These are phyloP conservation scores for Plestiodon gilberti DNA, from an alignment of 2,113 vertebrate species.

Conservation along the genomic window DNA sequence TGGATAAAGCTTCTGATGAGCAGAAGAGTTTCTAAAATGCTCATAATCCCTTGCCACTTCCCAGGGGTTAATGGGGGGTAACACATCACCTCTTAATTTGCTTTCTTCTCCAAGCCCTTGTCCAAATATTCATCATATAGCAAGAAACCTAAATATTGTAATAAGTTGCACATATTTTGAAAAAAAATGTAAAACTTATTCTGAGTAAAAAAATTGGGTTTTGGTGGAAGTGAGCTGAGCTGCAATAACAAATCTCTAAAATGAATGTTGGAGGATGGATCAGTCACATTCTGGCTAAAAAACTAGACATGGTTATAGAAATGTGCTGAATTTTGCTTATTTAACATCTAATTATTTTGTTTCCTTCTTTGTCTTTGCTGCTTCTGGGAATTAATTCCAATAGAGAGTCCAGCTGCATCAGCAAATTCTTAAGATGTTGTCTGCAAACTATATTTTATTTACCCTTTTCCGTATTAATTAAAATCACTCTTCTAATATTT, in stretches of 20 bases:
- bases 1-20: neutral
- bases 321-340: constrained; percentile 46
- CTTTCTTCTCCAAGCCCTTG: neutral
- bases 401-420: constrained; percentile 58
- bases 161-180: neutral
- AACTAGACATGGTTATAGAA: constrained; percentile 25
- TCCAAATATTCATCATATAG: neutral
- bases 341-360: constrained; percentile 63
- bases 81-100: neutral
- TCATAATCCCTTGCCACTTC: neutral
- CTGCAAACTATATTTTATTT: constrained; percentile 37
- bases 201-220: neutral
- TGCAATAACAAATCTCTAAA: neutral
- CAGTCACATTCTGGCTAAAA: constrained; percentile 44
- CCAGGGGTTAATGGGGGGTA: neutral
- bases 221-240: constrained; percentile 1
- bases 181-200: neutral
- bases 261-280: neutral
- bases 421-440: constrained; percentile 59
- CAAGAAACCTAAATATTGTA: neutral
- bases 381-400: constrained; percentile 61
- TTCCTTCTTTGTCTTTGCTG: constrained; percentile 57
- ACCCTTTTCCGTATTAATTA: constrained; percentile 57
- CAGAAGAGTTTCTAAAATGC: neutral
- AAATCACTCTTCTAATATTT: constrained; percentile 52